Evolutionary conservation across 1,140 invertebrate genomes (phyloP), one percentile per base, ranked within the genome.

Genomic region (Heliconius nattereri): DNA sequence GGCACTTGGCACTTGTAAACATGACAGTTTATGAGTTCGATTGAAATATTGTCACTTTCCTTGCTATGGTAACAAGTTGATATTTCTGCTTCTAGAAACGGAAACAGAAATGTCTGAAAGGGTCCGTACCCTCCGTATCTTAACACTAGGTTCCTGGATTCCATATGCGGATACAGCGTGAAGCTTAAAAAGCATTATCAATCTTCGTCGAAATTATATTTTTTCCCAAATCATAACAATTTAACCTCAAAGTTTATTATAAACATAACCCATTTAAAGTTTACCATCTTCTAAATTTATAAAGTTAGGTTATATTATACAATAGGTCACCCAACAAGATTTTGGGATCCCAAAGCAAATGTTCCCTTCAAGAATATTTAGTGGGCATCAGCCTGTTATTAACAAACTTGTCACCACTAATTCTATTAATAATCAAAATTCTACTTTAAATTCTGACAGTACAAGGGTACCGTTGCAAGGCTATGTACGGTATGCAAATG

Each of bases 401-500:
- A 79, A n/a, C 57, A 79, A 75, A 79, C 73, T 75, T 71, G 57
- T 79, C 73, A 71, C 35, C 40, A 54, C 78, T 79, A 79, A 79
- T 79, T 79, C 66, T 45, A 29, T 71, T 79, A 49, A 79, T 79
- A 79, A 79, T 71, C 78, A 79, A 79, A 79, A 71, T 75, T 79
- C 78, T 45, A 32, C 40, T 79, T 75, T 75, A 71, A 40, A 79
- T 79, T 79, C 73, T 71, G 73, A 54, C 19, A 60, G 37, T 71
- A 80, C 73, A 79, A 70, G 73, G 60, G 74, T 26, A 75, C 73
- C 52, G 78, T 72, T 80, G 78, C 78, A 80, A 80, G 71, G 49
- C 73, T 52, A 71, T 79, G 78, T 76, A 45, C 54, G 74, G 70
- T 80, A 80, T 80, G 78, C 78, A 80, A 80, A 80, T 80, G 29